Evolutionary conservation across 1,140 invertebrate genomes (phyloP), one percentile per base, ranked within the genome.

Genomic region (Tribolium madens): DNA sequence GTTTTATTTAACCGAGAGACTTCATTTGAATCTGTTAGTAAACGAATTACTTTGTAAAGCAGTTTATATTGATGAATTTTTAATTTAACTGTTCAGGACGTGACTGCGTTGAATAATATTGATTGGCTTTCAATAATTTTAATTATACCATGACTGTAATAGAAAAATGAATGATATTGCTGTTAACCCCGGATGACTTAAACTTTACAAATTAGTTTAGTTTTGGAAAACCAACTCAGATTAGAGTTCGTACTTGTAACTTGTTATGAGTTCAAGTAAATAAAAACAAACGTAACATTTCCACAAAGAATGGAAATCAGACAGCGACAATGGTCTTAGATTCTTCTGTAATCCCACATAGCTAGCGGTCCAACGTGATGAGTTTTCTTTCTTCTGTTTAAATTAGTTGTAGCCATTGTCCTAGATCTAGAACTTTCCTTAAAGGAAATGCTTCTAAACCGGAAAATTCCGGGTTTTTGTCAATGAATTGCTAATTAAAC

Each of bases 1-100:
- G 36, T 42, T 42, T 42, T n/a, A 9, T n/a, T 9, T 42, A 42
- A 42, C 36, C 4, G 9, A 42, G 7, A 42, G 36, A 2, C 36
- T 42, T 42, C 6, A 31, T 64, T 64, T n/a, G 57, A 64, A 33
- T 64, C 57, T 33, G 57, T 1, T 64, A 15, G 31, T 48, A 75
- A 75, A 68, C 53, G 47, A 75, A 75, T 75, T 75, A 64, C 73
- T 75, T 68, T 60, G 36, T 36, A 75, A 33, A 15, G 53, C 33
- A 75, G 73, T 75, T 53, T 53, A 75, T 75, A 14, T 64, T 64
- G 73, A 75, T 75, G 73, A 75, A 75, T 75, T 75, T 75, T 75
- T 75, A 75, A 75, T 75, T 75, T 75, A 48, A 68, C 53, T 64
- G 36, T 31, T 48, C 53, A 36, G 42, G 47, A 75, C 73, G 73